phyloP scores from a whole-genome alignment of 2,797 vertebrate genomes.

The Emys orbicularis region DNA sequence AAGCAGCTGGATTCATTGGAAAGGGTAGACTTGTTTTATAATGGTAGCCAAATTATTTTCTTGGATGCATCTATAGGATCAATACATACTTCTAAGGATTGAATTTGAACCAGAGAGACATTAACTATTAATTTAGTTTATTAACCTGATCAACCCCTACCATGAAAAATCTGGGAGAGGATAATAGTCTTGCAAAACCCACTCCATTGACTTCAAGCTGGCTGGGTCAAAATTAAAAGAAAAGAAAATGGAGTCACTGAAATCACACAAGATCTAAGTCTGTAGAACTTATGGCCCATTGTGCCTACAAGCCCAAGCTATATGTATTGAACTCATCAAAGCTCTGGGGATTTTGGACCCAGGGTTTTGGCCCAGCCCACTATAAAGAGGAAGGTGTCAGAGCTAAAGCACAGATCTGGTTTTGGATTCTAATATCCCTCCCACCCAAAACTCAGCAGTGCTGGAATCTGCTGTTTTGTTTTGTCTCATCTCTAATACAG shows the following conservation, averaged over 20 bases:
- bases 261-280: not conserved
- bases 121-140: not conserved
- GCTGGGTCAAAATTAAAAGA: not conserved
- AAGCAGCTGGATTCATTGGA: not conserved
- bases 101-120: not conserved
- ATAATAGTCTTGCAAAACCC: not conserved
- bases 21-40: not conserved
- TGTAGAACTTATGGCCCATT: not conserved
- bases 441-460: not conserved
- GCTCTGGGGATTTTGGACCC: not conserved
- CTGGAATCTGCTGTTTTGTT: not conserved
- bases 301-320: not conserved
- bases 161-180: not conserved
- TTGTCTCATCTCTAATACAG: not conserved
- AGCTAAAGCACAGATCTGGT: not conserved
- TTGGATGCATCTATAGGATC: not conserved
- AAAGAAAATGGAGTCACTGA: not conserved
- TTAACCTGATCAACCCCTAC: not conserved
- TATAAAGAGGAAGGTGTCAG: not conserved
- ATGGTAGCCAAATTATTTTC: not conserved
- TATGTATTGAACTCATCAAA: not conserved
- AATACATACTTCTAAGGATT: not conserved
- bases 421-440: not conserved
- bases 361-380: not conserved
- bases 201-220: not conserved